phyloP scores from a whole-genome alignment of 2,888 invertebrate species.

The Catotricha subobsoleta region DNA sequence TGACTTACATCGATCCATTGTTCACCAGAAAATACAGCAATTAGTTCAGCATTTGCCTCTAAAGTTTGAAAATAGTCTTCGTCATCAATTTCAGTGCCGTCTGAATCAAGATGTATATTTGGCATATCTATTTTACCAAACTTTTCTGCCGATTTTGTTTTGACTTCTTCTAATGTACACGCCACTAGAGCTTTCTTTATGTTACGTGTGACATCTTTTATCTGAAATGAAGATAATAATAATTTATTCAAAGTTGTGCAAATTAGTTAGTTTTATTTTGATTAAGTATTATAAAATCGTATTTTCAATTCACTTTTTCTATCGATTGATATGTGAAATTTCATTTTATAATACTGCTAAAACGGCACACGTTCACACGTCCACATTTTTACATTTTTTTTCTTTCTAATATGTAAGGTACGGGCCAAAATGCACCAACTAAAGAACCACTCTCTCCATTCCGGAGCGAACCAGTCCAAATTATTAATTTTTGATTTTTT shows the following conservation, averaged over 20 bases:
- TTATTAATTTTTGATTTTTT: too few species aligned
- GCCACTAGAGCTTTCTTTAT: conserved; percentile 71
- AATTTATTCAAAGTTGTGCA: not conserved
- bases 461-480: too few species aligned
- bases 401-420: too few species aligned
- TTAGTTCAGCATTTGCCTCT: conserved; percentile 70
- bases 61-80: conserved; percentile 87
- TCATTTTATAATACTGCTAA: too few species aligned
- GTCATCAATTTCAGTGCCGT: conserved; percentile 90
- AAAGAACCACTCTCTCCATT: too few species aligned
- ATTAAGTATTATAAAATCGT: too few species aligned
- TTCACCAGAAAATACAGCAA: conserved; percentile 59
- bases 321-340: too few species aligned
- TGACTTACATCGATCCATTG: conserved; percentile 47
- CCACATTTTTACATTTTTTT: too few species aligned
- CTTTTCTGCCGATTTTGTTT: conserved; percentile 56
- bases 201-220: conserved; percentile 53
- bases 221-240: conserved; percentile 16
- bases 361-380: too few species aligned
- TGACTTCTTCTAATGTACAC: conserved; percentile 56
- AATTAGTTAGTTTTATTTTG: too few species aligned
- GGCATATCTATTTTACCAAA: conserved; percentile 42
- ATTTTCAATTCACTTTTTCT: too few species aligned
- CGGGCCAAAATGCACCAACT: too few species aligned
- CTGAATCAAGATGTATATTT: conserved; percentile 73